Evolutionary conservation across 2,888 invertebrate species (phyloP).

Genomic region (Epicampocera succincta): DNA sequence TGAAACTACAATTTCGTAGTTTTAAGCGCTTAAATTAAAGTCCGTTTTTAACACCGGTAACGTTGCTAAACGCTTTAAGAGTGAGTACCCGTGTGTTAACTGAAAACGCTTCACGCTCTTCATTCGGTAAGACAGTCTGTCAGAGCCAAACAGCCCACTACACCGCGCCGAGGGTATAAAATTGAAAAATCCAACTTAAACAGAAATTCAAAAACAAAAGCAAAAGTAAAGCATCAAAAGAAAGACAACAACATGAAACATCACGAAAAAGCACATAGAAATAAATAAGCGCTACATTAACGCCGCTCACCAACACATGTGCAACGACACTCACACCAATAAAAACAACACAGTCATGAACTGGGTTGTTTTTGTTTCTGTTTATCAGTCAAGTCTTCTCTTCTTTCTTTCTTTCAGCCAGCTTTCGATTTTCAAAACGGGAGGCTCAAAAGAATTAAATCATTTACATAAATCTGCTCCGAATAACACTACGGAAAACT

Average conservation of each 20-base stretch:
- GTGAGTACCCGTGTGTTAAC: conserved; percentile 75
- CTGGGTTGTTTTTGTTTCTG: conserved; percentile 14
- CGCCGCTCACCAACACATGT: neutral
- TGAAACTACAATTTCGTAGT: neutral
- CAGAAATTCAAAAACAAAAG: conserved; percentile 36
- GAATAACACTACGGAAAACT: too few relatives aligned
- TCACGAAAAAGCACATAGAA: conserved; percentile 32
- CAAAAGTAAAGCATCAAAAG: conserved; percentile 14
- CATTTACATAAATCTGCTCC: neutral
- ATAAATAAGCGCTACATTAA: conserved; percentile 3
- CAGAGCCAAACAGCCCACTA: conserved; percentile 54
- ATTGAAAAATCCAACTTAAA: conserved; percentile 65
- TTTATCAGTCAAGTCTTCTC: conserved; percentile 5
- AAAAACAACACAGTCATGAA: conserved; percentile 16
- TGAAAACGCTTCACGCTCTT: conserved; percentile 57
- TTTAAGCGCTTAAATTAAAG: conserved; percentile 12
- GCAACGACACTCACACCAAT: conserved; percentile 7
- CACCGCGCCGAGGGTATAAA: conserved; percentile 55
- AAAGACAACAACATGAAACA: conserved; percentile 42
- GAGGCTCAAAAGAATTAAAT: conserved; percentile 9
- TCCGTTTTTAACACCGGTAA: conserved; percentile 80
- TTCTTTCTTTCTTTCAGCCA: conserved; percentile 23
- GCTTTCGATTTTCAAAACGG: conserved; percentile 1
- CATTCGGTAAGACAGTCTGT: conserved; percentile 25
- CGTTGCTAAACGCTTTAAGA: conserved; percentile 81